A percentile compares a stretch with the other conserved stretches of the same genome.
phyloP scores from a whole-genome alignment of 2,113 vertebrate genomes.

The Barbus barbus region DNA sequence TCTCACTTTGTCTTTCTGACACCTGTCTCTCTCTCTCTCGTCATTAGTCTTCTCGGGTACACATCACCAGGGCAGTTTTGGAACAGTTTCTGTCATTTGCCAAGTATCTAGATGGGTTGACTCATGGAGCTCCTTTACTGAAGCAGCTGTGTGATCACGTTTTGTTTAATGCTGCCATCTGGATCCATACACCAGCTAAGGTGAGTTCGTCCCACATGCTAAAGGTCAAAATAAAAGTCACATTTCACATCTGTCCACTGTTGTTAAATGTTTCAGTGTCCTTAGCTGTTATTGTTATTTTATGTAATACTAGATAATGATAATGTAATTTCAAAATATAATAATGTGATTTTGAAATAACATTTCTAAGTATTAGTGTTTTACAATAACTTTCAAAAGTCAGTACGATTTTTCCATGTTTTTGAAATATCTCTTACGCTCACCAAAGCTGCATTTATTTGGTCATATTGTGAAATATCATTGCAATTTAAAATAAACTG shows the following conservation, averaged over 20 bases:
- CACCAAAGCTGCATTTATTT: no score
- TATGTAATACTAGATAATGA: no score
- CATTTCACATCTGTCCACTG: neutral
- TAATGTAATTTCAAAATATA: no score
- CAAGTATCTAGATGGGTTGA: constrained; percentile 96
- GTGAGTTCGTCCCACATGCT: constrained; percentile 65
- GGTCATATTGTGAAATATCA: no score
- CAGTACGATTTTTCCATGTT: no score
- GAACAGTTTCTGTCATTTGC: constrained; percentile 98
- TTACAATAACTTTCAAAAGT: neutral
- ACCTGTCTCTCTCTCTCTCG: neutral
- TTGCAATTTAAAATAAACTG: no score
- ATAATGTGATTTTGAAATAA: no score
- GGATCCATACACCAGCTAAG: constrained; percentile 99
- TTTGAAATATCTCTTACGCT: neutral
- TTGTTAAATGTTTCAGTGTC: neutral
- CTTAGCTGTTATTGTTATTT: neutral
- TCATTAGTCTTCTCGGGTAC: constrained; percentile 89
- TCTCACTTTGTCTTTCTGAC: neutral
- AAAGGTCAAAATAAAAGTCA: neutral
- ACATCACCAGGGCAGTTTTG: constrained; percentile 94
- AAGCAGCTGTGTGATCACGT: constrained; percentile 99
- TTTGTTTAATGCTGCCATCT: constrained; percentile 98
- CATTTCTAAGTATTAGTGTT: neutral
- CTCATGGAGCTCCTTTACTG: constrained; percentile 93